Percentiles rank a stretch among this genome's conserved stretches.
Evolutionary conservation across 2,888 invertebrate genomes (phyloP).

Genomic region (Tenthredo scrophulariae): DNA sequence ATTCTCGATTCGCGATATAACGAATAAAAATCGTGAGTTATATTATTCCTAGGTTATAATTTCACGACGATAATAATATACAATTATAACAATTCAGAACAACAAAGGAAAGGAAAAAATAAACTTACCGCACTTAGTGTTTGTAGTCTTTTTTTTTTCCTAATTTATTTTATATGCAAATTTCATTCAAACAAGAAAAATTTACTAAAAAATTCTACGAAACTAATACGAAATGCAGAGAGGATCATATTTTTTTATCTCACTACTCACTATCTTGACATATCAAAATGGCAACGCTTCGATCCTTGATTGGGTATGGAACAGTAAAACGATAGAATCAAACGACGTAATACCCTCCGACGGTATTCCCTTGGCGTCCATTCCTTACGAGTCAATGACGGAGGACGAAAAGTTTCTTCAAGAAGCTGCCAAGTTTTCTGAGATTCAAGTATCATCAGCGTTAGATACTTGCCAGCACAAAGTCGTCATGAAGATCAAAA

Average conservation of each 20-base stretch:
- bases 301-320: conserved; percentile 74
- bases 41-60: conserved; percentile 43
- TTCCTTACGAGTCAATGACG: conserved; percentile 74
- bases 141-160: neutral
- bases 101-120: too few species aligned
- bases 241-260: neutral
- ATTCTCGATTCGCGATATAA: neutral
- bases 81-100: neutral
- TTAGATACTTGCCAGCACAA: conserved; percentile 84
- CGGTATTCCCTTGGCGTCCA: conserved; percentile 70
- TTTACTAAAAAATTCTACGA: neutral
- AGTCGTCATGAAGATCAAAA: conserved; percentile 82
- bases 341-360: conserved; percentile 65
- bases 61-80: neutral
- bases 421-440: conserved; percentile 82
- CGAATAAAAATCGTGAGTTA: neutral
- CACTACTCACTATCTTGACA: neutral
- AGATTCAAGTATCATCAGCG: conserved; percentile 80
- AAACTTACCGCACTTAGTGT: too few species aligned
- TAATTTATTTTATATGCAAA: neutral
- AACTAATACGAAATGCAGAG: conserved; percentile 28
- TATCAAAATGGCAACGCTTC: conserved; percentile 58
- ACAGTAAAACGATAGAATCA: conserved; percentile 61
- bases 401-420: conserved; percentile 83
- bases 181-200: too few species aligned